phyloP scores from a whole-genome alignment of 2,888 invertebrate genomes.

The Nesidiocoris tenuis region DNA sequence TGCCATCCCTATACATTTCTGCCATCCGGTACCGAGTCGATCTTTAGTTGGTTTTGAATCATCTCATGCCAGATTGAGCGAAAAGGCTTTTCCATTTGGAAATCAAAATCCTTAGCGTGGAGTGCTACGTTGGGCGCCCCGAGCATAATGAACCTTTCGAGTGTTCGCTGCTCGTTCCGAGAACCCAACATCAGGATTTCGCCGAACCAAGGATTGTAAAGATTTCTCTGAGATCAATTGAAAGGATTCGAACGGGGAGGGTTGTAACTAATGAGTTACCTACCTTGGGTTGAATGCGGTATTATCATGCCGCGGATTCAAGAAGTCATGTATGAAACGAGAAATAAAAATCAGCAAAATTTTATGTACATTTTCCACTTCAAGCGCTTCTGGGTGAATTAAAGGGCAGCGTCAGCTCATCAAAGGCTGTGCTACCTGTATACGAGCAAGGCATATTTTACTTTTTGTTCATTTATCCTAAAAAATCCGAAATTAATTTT shows the following conservation, averaged over 20 bases:
- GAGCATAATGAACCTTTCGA: constrained; percentile 35
- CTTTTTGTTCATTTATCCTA: too few relatives aligned
- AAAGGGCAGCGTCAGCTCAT: too few relatives aligned
- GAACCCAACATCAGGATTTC: neutral
- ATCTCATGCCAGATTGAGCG: constrained; percentile 2
- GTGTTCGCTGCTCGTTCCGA: constrained; percentile 21
- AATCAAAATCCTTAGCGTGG: constrained; percentile 36
- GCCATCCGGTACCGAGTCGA: neutral
- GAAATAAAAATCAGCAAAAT: too few relatives aligned
- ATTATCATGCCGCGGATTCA: too few relatives aligned
- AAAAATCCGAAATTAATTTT: too few relatives aligned
- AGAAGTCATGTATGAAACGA: too few relatives aligned
- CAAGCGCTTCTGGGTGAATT: too few relatives aligned
- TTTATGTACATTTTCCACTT: too few relatives aligned
- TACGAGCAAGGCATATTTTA: too few relatives aligned
- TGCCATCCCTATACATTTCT: neutral
- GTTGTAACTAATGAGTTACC: neutral
- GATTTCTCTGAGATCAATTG: constrained; percentile 19
- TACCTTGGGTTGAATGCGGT: too few relatives aligned
- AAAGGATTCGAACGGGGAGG: neutral
- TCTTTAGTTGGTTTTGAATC: constrained; percentile 36
- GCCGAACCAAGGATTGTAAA: neutral
- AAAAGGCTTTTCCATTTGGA: constrained; percentile 37
- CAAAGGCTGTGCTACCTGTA: too few relatives aligned
- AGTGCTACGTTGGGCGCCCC: neutral